A percentile compares a stretch with the other conserved stretches of the same genome.
Evolutionary conservation across 2,113 vertebrate species (phyloP).

Genomic region (Laticauda laticaudata): DNA sequence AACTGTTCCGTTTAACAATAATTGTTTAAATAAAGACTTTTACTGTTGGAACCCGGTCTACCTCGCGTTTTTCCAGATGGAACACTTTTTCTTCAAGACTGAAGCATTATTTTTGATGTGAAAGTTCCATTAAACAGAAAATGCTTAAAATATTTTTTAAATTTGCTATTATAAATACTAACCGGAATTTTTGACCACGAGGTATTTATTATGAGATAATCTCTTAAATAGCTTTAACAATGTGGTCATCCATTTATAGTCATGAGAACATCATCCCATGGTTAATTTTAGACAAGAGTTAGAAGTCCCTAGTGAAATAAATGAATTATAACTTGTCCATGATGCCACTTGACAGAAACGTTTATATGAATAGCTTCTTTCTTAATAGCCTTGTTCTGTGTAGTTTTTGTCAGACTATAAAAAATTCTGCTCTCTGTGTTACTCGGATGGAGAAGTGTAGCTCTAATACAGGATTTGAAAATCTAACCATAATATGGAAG

Average conservation of each 20-base stretch:
- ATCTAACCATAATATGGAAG: not conserved
- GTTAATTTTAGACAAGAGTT: slow-evolving; percentile 11
- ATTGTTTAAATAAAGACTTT: too few species aligned
- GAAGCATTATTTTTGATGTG: not conserved
- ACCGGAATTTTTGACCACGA: slow-evolving; percentile 7
- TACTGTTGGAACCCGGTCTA: too few species aligned
- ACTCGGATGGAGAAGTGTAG: not conserved
- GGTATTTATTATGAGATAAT: slow-evolving; percentile 6
- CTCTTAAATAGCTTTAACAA: slow-evolving; percentile 20
- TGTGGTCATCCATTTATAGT: not conserved
- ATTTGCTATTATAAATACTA: slow-evolving; percentile 14
- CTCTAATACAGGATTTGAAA: not conserved
- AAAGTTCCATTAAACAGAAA: not conserved
- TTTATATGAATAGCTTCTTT: not conserved
- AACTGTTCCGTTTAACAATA: too few species aligned
- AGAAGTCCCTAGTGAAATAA: slow-evolving; percentile 11
- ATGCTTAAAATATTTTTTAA: not conserved
- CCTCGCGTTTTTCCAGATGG: too few species aligned
- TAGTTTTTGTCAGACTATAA: not conserved
- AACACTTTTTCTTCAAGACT: not conserved
- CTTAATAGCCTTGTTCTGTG: not conserved
- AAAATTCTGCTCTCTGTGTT: not conserved
- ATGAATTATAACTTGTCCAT: slow-evolving; percentile 10
- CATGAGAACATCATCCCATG: not conserved
- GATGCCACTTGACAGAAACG: not conserved